Evolutionary conservation across 2,888 invertebrate species (phyloP).

Genomic region (Dinocampus coccinellae): DNA sequence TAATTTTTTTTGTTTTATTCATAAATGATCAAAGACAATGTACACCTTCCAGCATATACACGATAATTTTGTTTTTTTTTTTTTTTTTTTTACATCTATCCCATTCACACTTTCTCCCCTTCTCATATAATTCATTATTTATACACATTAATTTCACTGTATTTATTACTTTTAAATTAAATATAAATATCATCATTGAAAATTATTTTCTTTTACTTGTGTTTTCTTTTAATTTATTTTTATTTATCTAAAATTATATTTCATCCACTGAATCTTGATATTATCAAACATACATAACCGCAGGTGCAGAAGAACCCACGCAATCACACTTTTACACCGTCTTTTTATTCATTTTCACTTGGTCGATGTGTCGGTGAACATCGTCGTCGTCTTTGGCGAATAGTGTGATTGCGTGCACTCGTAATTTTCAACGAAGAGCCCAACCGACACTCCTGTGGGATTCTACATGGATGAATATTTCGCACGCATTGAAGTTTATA

Average conservation of each 20-base stretch:
- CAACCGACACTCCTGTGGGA: neutral
- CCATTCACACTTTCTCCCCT: neutral
- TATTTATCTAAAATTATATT: no score
- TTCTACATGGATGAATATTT: neutral
- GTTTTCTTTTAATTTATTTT: neutral
- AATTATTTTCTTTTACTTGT: neutral
- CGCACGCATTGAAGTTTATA: neutral
- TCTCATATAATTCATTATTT: neutral
- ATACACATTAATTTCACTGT: neutral
- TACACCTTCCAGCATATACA: constrained; percentile 25
- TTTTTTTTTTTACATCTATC: no score
- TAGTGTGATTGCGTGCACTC: neutral
- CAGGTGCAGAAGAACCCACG: neutral
- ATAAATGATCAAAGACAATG: constrained; percentile 21
- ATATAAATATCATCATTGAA: neutral
- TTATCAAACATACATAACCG: neutral
- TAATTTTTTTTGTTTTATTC: constrained; percentile 8
- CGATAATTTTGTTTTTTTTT: neutral
- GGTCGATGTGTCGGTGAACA: neutral
- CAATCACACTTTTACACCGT: neutral
- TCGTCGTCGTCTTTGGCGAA: neutral
- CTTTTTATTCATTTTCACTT: neutral
- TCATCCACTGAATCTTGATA: neutral
- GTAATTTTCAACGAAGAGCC: neutral
- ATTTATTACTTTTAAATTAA: neutral